A percentile compares a stretch with the other conserved stretches of the same genome.
phyloP scores from a whole-genome alignment of 2,797 vertebrate genomes.

The Hirundo rustica region DNA sequence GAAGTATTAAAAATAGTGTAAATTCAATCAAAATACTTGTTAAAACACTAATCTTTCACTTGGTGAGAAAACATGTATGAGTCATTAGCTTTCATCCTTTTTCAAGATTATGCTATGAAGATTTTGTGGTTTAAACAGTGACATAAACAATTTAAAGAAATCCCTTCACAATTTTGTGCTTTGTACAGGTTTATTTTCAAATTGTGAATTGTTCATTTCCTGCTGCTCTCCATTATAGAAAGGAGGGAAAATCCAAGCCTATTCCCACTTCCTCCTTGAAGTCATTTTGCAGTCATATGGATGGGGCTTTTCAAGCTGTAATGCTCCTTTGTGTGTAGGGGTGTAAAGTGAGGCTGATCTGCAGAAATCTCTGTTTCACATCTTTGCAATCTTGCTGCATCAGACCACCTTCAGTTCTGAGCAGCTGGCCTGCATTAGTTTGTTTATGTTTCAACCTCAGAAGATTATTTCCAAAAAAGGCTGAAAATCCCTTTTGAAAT shows the following conservation, averaged over 20 bases:
- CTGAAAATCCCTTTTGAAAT: not conserved
- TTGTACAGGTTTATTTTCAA: not conserved
- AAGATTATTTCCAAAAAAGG: not conserved
- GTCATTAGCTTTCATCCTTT: not conserved
- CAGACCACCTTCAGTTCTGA: not conserved
- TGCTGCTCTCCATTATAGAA: not conserved
- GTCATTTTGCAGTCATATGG: fast-evolving
- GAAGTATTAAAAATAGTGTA: not conserved
- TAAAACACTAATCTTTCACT: not conserved
- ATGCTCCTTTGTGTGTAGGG: not conserved
- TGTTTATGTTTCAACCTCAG: not conserved
- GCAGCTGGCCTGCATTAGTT: not conserved
- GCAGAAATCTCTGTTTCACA: not conserved
- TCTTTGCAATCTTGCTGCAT: not conserved
- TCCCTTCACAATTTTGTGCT: not conserved
- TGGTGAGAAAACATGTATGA: not conserved
- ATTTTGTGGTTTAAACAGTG: not conserved
- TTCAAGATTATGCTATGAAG: not conserved
- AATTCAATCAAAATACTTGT: not conserved
- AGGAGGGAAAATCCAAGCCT: not conserved
- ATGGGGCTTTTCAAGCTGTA: not conserved
- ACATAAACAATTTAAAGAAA: not conserved
- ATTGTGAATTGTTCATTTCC: not conserved
- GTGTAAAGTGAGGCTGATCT: not conserved
- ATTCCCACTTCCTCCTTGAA: not conserved